Evolutionary conservation across 1,140 invertebrate genomes (phyloP).

Genomic region (Trypoxylus dichotomus): DNA sequence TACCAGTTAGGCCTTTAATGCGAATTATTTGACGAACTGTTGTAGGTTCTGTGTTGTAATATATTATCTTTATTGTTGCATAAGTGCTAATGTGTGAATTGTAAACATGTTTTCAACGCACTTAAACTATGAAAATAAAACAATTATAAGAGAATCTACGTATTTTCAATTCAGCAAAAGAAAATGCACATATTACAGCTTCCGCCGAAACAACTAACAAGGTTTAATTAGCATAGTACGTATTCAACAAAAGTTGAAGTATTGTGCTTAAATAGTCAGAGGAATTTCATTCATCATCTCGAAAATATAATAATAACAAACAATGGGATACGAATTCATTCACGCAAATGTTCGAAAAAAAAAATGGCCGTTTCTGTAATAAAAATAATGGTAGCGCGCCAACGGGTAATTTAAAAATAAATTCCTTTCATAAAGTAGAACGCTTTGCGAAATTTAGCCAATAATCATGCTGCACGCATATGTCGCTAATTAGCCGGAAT

Average conservation of each 20-base stretch:
- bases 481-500: background rate
- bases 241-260: background rate
- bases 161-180: too few relatives aligned
- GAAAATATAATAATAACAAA: background rate
- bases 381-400: background rate
- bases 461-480: background rate
- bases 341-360: background rate
- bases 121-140: too few relatives aligned
- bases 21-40: too few relatives aligned
- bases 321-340: background rate
- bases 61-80: too few relatives aligned
- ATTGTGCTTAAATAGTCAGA: background rate
- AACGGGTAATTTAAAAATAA: background rate
- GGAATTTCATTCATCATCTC: background rate
- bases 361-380: background rate
- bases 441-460: background rate
- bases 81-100: too few relatives aligned
- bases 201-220: background rate
- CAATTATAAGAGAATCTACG: too few relatives aligned
- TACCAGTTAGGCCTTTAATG: too few relatives aligned
- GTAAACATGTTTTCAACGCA: too few relatives aligned
- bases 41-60: too few relatives aligned
- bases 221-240: background rate
- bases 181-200: too few relatives aligned
- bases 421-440: slow-evolving; percentile 7